A percentile compares a stretch with the other conserved stretches of the same genome.
These are phyloP conservation scores for Ophion slaviceki DNA, from an alignment of 2,888 invertebrate species.

Conservation along the genomic window DNA sequence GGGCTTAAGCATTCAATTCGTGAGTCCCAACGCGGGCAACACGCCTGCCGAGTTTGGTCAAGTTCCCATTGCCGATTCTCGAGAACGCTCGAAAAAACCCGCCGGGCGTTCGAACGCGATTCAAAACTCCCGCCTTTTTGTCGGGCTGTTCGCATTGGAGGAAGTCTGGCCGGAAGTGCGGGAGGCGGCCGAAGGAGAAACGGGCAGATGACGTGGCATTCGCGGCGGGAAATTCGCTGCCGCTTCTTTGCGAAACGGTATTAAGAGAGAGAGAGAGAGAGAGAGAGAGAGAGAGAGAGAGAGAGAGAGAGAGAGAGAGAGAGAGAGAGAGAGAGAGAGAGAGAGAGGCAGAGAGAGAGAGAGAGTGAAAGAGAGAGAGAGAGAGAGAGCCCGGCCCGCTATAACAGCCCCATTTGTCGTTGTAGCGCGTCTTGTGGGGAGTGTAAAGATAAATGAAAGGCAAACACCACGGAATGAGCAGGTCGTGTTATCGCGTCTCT, in stretches of 20 bases:
- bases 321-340: neutral
- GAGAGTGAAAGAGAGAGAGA: neutral
- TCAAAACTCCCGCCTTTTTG: too few relatives aligned
- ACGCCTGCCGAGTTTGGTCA: too few relatives aligned
- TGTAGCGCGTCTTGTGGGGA: neutral
- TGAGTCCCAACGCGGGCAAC: too few relatives aligned
- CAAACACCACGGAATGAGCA: constrained; percentile 7
- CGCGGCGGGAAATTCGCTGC: neutral
- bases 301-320: neutral
- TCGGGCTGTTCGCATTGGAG: neutral
- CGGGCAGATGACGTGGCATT: neutral
- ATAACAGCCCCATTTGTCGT: constrained; percentile 21
- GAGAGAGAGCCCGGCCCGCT: neutral
- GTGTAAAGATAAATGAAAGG: constrained; percentile 46
- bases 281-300: neutral
- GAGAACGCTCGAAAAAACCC: too few relatives aligned
- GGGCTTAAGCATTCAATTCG: too few relatives aligned
- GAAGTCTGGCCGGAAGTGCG: neutral
- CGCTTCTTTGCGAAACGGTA: neutral
- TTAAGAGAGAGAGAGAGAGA: neutral
- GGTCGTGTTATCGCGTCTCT: constrained; percentile 35
- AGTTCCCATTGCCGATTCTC: too few relatives aligned
- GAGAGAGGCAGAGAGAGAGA: neutral
- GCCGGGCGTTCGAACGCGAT: too few relatives aligned
- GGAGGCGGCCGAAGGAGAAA: neutral